Conservation (phyloP, 2,797 vertebrate species). For the Crocidura indochinensis region DNA sequence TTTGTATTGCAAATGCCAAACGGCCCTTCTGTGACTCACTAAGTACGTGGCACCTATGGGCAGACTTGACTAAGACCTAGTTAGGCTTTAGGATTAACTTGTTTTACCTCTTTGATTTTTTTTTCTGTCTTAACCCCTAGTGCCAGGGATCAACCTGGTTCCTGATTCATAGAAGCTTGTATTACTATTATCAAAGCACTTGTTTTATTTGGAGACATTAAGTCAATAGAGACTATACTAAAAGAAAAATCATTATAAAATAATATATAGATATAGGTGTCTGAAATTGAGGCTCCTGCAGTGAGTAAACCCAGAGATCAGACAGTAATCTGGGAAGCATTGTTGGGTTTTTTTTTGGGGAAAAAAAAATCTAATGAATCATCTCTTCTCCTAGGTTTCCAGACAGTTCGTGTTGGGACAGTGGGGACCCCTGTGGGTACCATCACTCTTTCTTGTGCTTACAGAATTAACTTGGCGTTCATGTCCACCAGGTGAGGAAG, state of each 20-base stretch:
- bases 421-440: conserved; percentile 98
- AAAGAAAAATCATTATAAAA: background rate
- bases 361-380: conserved; percentile 48
- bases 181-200: too few relatives aligned
- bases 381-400: conserved; percentile 93
- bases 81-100: background rate
- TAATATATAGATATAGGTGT: background rate
- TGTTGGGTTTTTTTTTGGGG: background rate
- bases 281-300: background rate
- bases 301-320: background rate
- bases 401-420: conserved; percentile 97
- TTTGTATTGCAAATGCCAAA: background rate
- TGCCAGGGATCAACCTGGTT: too few relatives aligned
- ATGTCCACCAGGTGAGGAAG: conserved; percentile 97
- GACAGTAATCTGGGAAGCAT: background rate
- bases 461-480: conserved; percentile 98
- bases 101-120: conserved; percentile 7
- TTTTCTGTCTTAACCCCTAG: too few relatives aligned
- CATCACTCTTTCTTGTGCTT: conserved; percentile 97
- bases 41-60: background rate
- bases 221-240: conserved; percentile 10
- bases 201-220: conserved; percentile 51
- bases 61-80: background rate
- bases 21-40: background rate
- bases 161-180: too few relatives aligned